Percentiles rank a stretch among this genome's conserved stretches.
Evolutionary conservation across 1,140 invertebrate species (phyloP).

Genomic region (Magallana angulata): DNA sequence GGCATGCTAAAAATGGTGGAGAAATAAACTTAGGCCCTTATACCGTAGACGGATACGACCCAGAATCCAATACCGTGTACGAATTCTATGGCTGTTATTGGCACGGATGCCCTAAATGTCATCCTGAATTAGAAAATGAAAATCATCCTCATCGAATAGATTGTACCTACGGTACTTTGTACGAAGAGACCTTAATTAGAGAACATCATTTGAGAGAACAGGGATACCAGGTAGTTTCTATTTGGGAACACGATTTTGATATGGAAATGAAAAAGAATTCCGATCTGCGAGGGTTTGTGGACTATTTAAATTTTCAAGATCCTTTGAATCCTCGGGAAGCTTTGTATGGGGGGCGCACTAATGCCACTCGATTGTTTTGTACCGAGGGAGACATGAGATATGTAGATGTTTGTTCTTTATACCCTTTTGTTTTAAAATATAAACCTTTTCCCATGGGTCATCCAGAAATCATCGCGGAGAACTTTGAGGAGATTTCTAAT

Average conservation of each 20-base stretch:
- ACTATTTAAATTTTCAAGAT: neutral
- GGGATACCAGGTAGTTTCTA: neutral
- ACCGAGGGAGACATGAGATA: conserved; percentile 39
- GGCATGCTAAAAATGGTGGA: conserved; percentile 29
- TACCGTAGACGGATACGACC: conserved; percentile 19
- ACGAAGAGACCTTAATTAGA: neutral
- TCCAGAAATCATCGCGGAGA: conserved; percentile 41
- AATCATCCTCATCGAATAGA: neutral
- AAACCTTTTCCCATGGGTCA: conserved; percentile 41
- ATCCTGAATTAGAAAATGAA: neutral
- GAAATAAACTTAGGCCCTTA: conserved; percentile 14
- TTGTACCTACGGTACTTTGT: neutral
- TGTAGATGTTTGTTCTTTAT: conserved; percentile 41
- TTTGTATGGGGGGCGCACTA: conserved; percentile 44
- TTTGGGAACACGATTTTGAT: neutral
- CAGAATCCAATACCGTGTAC: conserved; percentile 41
- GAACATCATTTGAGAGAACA: neutral
- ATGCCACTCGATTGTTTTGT: conserved; percentile 32
- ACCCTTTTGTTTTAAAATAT: conserved; percentile 44
- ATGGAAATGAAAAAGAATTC: neutral
- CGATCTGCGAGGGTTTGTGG: neutral
- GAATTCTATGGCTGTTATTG: conserved; percentile 59
- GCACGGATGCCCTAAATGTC: conserved; percentile 61
- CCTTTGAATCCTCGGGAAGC: conserved; percentile 26
- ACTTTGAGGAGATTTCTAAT: conserved; percentile 11